Base-by-base conservation (phyloP, 2,888 invertebrate genomes). In the Pollenia angustigena region DNA sequence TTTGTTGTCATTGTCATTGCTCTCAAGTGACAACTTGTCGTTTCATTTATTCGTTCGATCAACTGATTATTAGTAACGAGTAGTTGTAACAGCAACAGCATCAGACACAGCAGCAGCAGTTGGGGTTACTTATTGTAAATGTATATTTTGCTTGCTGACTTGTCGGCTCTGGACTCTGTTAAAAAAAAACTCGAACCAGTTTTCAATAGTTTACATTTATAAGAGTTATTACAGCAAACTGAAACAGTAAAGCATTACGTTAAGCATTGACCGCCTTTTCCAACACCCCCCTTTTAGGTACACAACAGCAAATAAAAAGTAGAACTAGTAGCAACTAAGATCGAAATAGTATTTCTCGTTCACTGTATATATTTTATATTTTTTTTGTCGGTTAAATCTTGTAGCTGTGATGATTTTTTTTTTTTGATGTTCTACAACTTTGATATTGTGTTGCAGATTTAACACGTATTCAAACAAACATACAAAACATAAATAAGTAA, bases 11-110 rank as follows among this genome's bases (percentile, higher is more conserved):
- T 68, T 88, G 87, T 85, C 87, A 87, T 80, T 87, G 85, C 85
- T 66, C 84, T 74, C 85, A 85, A 87, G 85, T 88, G 88, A 86
- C 85, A 88, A 88, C 88, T 89, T 88, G 88, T 88, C 80, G 88
- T 88, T 89, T 88, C 89, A 89, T 78, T 89, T 42, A 85, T 84
- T 87, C 56, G 74, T 58, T 80, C 62, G 62, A 68, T 79, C 79
- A 85, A 76, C 54, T 82, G 66, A 76, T 85, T 85, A 56, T 32
- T 44, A 82, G 74, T 72, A 56, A 75, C 68, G 42, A 68, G 42
- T 4, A 52, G 14, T 50, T 12, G 58, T 52, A 75, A 48, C 62
- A 69, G 44, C 44, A 64, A 8, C 69, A 78, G n/a, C 11, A 66
- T n/a, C 56, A 66, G 12, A 56, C 54, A 68, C 60, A 71, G 23